Evolutionary conservation across 2,797 vertebrate genomes (phyloP), one percentile per base, ranked within the genome.

Genomic region (Urophycis tenuis): DNA sequence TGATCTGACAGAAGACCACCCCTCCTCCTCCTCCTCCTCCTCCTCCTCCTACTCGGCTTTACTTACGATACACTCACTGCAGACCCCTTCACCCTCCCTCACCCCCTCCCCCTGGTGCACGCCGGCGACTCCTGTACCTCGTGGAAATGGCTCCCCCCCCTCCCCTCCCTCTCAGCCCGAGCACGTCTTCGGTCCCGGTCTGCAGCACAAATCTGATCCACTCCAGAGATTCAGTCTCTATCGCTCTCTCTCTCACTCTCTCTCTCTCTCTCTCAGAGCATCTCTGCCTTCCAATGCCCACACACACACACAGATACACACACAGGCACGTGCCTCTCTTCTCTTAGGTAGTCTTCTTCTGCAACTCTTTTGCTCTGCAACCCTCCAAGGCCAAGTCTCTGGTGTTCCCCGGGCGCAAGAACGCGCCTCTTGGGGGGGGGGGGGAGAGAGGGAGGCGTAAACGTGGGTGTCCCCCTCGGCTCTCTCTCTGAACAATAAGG

Each of bases 31-130:
- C 80, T 77, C 74, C 81, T 87, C 79, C 79, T 82, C 10, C 72
- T 77, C 67, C 74, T 78, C 39, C 25, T 36, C 5, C 71, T 33
- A 70, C 80, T 75, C 79, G 53, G 73, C 87, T 78, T 84, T 84
- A 89, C 89, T 92, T 92, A 89, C 85, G 83, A 91, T 89, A 86
- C 87, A 85, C 83, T 89, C 87, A 87, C 86, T 77, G 73, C 82
- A 85, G 86, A 90, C 82, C 79, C 84, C 80, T 78, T 83, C 22
- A 80, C 84, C 81, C 80, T 85, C 84, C 82, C 80, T 85, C 76
- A 82, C 82, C 83, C 72, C 78, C 72, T 79, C 71, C 83, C 33
- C 60, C 8, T 11, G 10, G 4, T 4, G 9, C 35, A 67, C 25
- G 1, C 15, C 25, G 25, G 80, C 80, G 83, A 88, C 83, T 81